phyloP scores from a whole-genome alignment of 2,888 invertebrate genomes.

The Catocala fraxini region DNA sequence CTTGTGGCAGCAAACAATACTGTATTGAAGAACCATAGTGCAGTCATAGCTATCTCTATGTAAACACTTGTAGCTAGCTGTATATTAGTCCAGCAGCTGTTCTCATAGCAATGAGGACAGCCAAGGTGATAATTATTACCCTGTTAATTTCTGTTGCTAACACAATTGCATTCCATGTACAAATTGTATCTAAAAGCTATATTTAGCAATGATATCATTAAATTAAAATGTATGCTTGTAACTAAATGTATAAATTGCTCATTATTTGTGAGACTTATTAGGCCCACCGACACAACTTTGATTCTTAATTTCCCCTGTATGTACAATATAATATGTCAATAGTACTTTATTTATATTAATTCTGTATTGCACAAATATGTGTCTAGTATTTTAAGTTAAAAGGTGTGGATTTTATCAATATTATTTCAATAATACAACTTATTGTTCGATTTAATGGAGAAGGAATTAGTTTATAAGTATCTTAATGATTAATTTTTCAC shows the following conservation, averaged over 20 bases:
- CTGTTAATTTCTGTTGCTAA: slow-evolving; percentile 17
- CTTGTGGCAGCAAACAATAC: too few species aligned
- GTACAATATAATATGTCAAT: not conserved
- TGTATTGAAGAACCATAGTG: too few species aligned
- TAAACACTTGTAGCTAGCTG: not conserved
- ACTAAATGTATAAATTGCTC: slow-evolving; percentile 25
- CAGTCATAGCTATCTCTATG: too few species aligned
- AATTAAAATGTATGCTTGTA: slow-evolving; percentile 6
- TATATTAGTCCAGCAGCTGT: not conserved
- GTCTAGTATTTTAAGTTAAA: too few species aligned
- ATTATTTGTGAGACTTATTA: slow-evolving; percentile 31
- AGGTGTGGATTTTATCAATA: too few species aligned
- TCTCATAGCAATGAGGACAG: not conserved
- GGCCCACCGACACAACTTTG: slow-evolving; percentile 34
- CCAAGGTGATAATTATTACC: not conserved
- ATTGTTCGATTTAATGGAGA: too few species aligned
- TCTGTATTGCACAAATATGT: slow-evolving; percentile 16
- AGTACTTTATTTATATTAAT: not conserved
- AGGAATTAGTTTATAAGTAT: too few species aligned
- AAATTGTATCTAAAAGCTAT: slow-evolving; percentile 17
- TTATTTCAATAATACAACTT: too few species aligned
- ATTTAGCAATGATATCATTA: slow-evolving; percentile 17
- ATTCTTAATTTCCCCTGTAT: not conserved
- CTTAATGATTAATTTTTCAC: not conserved
- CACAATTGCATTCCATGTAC: slow-evolving; percentile 44